Percentiles rank a stretch among this genome's conserved stretches.
phyloP scores from a whole-genome alignment of 2,888 invertebrate species.

The Sphaerophoria rueppellii region DNA sequence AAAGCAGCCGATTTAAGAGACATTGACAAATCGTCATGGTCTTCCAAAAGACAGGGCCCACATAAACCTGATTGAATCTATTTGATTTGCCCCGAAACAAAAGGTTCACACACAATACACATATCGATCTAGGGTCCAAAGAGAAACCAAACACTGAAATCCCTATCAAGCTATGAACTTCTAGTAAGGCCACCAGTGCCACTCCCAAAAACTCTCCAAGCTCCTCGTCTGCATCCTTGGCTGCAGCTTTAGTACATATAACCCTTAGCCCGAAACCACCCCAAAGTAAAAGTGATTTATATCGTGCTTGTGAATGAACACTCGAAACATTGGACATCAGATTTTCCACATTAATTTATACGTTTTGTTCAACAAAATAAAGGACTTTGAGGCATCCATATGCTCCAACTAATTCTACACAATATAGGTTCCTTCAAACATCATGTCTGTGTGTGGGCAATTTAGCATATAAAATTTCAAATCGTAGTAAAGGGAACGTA shows the following conservation, averaged over 20 bases:
- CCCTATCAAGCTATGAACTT: background rate
- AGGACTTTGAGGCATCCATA: slow-evolving; percentile 50
- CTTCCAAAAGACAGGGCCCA: slow-evolving; percentile 17
- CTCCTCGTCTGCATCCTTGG: background rate
- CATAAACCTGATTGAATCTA: slow-evolving; percentile 33
- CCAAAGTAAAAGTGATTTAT: slow-evolving; percentile 63
- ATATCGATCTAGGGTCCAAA: background rate
- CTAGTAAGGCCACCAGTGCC: slow-evolving; percentile 9
- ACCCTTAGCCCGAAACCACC: slow-evolving; percentile 4
- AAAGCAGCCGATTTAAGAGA: slow-evolving; percentile 30
- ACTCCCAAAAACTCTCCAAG: background rate
- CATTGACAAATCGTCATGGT: slow-evolving; percentile 23
- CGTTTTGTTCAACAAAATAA: slow-evolving; percentile 49
- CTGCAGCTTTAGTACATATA: too few species aligned
- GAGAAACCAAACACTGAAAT: background rate
- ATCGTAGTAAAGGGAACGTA: slow-evolving; percentile 28
- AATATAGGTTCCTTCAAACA: background rate
- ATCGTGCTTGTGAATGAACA: slow-evolving; percentile 36
- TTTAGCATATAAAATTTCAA: slow-evolving; percentile 46
- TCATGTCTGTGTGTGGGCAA: slow-evolving; percentile 2
- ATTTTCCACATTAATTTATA: slow-evolving; percentile 67
- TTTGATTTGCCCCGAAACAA: slow-evolving; percentile 21
- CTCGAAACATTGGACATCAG: slow-evolving; percentile 51
- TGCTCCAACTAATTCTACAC: slow-evolving; percentile 2
- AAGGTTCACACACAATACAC: slow-evolving; percentile 7